These are phyloP conservation scores for Elephas maximus DNA, from an alignment of 2,113 vertebrate species.

Conservation along the genomic window DNA sequence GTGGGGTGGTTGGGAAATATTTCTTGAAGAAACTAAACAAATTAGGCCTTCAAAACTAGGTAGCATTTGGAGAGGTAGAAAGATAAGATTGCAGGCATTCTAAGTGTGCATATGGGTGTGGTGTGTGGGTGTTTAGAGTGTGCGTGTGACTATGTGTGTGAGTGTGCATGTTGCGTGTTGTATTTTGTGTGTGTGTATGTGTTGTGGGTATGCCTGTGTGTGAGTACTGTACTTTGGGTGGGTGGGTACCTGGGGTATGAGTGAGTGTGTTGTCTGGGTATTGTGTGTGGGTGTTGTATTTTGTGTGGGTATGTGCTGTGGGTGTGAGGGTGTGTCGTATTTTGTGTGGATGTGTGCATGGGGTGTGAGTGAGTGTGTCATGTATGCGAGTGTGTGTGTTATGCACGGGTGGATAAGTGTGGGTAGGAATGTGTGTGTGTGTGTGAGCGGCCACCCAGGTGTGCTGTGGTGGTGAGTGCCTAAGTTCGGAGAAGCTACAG, in stretches of 20 bases:
- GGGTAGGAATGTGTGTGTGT: not conserved
- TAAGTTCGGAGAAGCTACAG: not conserved
- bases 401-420: not conserved
- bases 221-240: too few species aligned
- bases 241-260: not conserved
- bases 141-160: not conserved
- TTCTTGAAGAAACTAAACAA: not conserved
- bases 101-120: not conserved
- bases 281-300: not conserved
- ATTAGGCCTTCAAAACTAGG: not conserved
- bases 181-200: not conserved
- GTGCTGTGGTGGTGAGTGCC: not conserved
- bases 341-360: not conserved
- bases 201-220: not conserved
- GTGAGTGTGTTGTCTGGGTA: not conserved
- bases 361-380: too few species aligned
- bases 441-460: not conserved
- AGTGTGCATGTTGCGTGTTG: not conserved
- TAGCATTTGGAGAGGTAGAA: not conserved
- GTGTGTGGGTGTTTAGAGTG: not conserved
- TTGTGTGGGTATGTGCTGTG: not conserved
- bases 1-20: not conserved
- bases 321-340: not conserved
- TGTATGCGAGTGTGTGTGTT: not conserved
- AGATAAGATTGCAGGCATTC: too few species aligned